Evolutionary conservation across 2,888 invertebrate genomes (phyloP), one percentile per base, ranked within the genome.

Genomic region (Tachystola acroxantha): DNA sequence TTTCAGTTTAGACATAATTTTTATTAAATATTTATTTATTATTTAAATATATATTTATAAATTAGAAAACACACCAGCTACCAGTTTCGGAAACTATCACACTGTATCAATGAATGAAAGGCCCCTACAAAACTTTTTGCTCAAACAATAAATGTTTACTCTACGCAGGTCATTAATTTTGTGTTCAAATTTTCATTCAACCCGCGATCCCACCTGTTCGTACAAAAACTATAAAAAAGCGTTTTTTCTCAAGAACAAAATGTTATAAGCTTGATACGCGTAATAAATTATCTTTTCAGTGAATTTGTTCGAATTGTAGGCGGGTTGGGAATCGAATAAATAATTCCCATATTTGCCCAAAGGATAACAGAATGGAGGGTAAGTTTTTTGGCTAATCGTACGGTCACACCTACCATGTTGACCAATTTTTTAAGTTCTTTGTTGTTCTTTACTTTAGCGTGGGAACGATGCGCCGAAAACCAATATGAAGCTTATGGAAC

Each of bases 241-340:
- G 22, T 36, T 49, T 59, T 53, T 54, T 48, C 46, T 48, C 40
- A 39, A 35, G n/a, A 42, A 53, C 46, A 57, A 59, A 53, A 58
- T 55, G 57, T 51, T 53, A 52, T 62, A 56, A 57, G 46, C 50
- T 50, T 42, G 68, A 67, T 72, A 64, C 45, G 43, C 47, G 44
- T 70, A 63, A 85, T 84, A 82, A 82, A 84, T 82, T 80, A 65
- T 68, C 68, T 58, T 72, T 82, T 79, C 68, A 77, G 51, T 54
- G 42, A 79, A 85, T 85, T 81, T 84, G 85, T 80, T 67, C 49
- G 57, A 53, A 51, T 56, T 45, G 81, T 80, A 79, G 85, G 85
- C 85, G 85, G 85, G 82, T 77, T 67, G 47, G 53, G 42, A 42
- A 53, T 59, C 61, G 51, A 59, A 55, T 54, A 53, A 54, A 19